Evolutionary conservation across 2,797 vertebrate genomes (phyloP).

Genomic region (Antennarius maculatus): DNA sequence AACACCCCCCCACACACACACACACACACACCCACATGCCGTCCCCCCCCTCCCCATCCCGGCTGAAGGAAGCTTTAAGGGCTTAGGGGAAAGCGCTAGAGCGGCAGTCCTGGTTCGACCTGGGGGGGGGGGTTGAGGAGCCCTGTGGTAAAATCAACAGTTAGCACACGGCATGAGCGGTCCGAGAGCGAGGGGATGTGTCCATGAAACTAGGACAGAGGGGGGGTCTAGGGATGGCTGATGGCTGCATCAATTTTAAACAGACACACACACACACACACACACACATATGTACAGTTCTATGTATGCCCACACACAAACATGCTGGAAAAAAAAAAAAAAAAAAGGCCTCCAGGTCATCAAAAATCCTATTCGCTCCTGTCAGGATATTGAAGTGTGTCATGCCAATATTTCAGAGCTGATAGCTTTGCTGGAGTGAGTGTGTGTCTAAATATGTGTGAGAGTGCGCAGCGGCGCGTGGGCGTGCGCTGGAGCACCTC

Average conservation of each 20-base stretch:
- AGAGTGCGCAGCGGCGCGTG: conserved; percentile 28
- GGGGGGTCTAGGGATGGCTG: conserved; percentile 29
- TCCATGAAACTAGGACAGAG: conserved; percentile 55
- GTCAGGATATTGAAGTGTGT: conserved; percentile 75
- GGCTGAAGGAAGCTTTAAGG: conserved; percentile 66
- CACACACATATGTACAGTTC: conserved; percentile 6
- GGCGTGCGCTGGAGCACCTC: conserved; percentile 58
- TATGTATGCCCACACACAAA: conserved; percentile 24
- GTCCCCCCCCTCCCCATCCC: conserved; percentile 19
- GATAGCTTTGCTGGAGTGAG: conserved; percentile 57
- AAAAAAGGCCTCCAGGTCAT: conserved; percentile 57
- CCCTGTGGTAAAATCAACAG: conserved; percentile 79
- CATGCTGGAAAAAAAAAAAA: conserved; percentile 5
- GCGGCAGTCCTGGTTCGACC: conserved; percentile 66
- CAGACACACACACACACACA: conserved; percentile 37
- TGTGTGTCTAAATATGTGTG: conserved; percentile 22
- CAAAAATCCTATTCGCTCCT: conserved; percentile 66
- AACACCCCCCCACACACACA: neutral
- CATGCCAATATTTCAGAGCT: conserved; percentile 70
- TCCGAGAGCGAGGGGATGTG: conserved; percentile 19
- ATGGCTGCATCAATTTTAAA: conserved; percentile 51
- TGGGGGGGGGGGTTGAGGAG: conserved; percentile 51
- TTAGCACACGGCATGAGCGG: conserved; percentile 37
- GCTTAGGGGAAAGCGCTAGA: conserved; percentile 70
- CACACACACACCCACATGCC: conserved; percentile 5